Evolutionary conservation across 1,140 invertebrate genomes (phyloP), one percentile per base, ranked within the genome.

Genomic region (Melanaphis sacchari): DNA sequence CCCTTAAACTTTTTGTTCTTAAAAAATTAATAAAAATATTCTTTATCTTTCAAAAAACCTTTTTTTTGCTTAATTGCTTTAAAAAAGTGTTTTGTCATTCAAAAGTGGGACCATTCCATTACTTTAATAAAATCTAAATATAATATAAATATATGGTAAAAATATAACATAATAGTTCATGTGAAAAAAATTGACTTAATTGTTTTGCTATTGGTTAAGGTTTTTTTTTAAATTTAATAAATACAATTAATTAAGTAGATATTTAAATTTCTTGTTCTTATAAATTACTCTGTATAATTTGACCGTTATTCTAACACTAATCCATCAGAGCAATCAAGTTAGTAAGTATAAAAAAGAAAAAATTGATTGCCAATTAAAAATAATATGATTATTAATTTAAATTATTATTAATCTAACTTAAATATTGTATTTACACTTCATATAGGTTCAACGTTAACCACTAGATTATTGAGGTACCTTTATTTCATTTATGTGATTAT

Each of bases 341-440:
- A 15, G 31, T n/a, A n/a, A 66, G 31, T 66, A n/a, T 66, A 11
- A 31, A n/a, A 66, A 11, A 15, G n/a, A 81, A 81, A 81, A 81
- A 36, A 38, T 81, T 81, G n/a, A 81, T 36, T 81, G n/a, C 76
- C 76, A 81, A 81, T 81, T 81, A 81, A 81, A 81, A 81, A 81
- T 36, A 81, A 81, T 36, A 24, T 66, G 31, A 11, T 66, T 66
- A 66, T 66, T 66, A 66, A 66, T 66, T 66, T 66, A 66, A 66
- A 66, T n/a, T 66, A 31, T n/a, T n/a, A 59, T 59, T 59, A 31
- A 31, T 11, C 54, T 59, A 66, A 66, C 59, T 31, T 66, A 66
- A 31, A 66, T 66, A n/a, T 66, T n/a, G 59, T 66, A 66, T 66
- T 66, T 66, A 66, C 59, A 66, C 59, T n/a, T n/a, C 59, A 26